Percentiles rank a stretch among this genome's conserved stretches.
Evolutionary conservation across 2,113 vertebrate species (phyloP).

Genomic region (Alligator sinensis): DNA sequence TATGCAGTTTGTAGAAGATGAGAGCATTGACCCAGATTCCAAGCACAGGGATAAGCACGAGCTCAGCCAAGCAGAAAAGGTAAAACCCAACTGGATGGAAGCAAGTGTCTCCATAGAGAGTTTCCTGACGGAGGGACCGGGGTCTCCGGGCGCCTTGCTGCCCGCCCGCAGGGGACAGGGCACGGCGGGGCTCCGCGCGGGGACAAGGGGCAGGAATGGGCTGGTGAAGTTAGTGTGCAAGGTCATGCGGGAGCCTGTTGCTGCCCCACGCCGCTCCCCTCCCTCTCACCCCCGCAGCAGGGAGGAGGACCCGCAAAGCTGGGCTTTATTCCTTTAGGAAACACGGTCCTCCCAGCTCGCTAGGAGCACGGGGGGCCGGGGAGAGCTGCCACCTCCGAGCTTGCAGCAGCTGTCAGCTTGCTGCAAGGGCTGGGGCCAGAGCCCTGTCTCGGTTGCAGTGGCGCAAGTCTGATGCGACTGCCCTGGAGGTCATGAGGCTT

Average conservation of each 20-base stretch:
- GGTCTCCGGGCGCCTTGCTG: not conserved
- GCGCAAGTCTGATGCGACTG: not conserved
- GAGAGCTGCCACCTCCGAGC: not conserved
- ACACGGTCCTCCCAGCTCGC: not conserved
- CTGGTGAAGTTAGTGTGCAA: not conserved
- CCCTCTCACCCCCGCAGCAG: not conserved
- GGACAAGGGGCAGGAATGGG: not conserved
- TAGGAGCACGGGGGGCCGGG: not conserved
- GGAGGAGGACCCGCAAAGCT: not conserved
- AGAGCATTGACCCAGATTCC: slow-evolving; percentile 91
- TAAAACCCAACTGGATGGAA: slow-evolving; percentile 80
- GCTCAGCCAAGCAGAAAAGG: slow-evolving; percentile 97
- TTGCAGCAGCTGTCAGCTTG: not conserved
- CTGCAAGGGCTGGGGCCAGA: not conserved
- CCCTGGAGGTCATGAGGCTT: not conserved
- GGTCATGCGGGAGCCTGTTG: not conserved
- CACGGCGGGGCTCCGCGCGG: too few relatives aligned
- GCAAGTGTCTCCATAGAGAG: slow-evolving; percentile 59
- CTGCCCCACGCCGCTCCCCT: not conserved
- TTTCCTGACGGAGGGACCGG: slow-evolving; percentile 41
- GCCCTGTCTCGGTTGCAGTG: not conserved
- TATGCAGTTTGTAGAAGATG: slow-evolving; percentile 98
- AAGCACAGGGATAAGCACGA: slow-evolving; percentile 92
- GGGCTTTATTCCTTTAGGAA: too few relatives aligned
- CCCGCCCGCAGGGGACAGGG: too few relatives aligned